Evolutionary conservation across 2,888 invertebrate species (phyloP).

Genomic region (Rhimphoctona megacephalus): DNA sequence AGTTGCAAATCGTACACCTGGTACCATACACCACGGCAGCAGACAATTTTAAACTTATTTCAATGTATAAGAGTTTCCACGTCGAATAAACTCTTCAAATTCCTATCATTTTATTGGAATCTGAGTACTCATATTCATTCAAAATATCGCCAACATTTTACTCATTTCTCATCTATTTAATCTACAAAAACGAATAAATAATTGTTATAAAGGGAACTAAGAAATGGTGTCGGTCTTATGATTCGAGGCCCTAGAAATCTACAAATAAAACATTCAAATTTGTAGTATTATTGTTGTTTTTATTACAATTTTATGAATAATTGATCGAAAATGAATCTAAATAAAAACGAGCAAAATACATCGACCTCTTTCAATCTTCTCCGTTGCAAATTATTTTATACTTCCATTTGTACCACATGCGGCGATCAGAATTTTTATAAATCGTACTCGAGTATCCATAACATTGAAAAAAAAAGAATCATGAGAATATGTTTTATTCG

Average conservation of each 20-base stretch:
- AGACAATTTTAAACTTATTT: conserved; percentile 17
- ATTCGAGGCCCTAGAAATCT: neutral
- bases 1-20: conserved; percentile 13
- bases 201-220: neutral
- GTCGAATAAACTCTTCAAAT: neutral
- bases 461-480: neutral
- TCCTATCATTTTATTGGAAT: neutral
- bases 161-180: neutral
- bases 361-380: conserved; percentile 47
- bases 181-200: neutral
- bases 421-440: neutral
- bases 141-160: no score
- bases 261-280: neutral
- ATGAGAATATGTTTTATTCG: conserved; percentile 1
- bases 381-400: conserved; percentile 17
- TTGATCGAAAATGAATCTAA: neutral
- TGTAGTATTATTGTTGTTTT: neutral
- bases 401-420: neutral
- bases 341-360: conserved; percentile 7
- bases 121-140: neutral
- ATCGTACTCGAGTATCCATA: neutral
- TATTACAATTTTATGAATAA: neutral
- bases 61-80: neutral
- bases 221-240: no score
- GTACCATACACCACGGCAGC: neutral